A percentile compares a stretch with the other conserved stretches of the same genome.
Conservation (phyloP, 1,140 invertebrate genomes). For the Callitettix versicolor region DNA sequence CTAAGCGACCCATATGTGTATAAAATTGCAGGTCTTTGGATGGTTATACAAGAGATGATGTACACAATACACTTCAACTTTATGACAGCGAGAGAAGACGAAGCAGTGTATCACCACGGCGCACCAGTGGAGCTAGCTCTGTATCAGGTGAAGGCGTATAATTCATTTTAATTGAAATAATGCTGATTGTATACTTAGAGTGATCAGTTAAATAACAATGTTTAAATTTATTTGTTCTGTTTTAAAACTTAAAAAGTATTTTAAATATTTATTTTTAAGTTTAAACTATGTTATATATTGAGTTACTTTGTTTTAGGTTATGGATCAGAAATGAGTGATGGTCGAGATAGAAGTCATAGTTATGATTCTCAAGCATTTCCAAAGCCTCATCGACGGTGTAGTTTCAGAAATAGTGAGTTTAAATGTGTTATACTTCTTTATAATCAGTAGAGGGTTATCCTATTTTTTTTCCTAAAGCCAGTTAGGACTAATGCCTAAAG, state of each 20-base stretch:
- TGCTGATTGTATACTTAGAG: not conserved
- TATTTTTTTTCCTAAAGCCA: too few relatives aligned
- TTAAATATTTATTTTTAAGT: too few relatives aligned
- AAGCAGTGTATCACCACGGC: conserved; percentile 37
- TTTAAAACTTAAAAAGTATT: too few relatives aligned
- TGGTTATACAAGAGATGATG: conserved; percentile 28
- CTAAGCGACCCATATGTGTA: too few relatives aligned
- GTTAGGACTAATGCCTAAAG: too few relatives aligned
- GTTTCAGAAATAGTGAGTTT: conserved; percentile 45
- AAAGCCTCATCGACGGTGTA: conserved; percentile 44
- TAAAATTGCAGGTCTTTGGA: conserved; percentile 37
- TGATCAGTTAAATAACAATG: not conserved
- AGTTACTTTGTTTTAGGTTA: conserved; percentile 42
- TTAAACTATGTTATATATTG: not conserved
- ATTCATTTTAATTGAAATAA: not conserved
- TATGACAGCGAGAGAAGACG: conserved; percentile 36
- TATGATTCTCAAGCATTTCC: conserved; percentile 33
- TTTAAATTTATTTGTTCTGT: too few relatives aligned
- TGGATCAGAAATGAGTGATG: conserved; percentile 60
- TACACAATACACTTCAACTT: conserved; percentile 28
- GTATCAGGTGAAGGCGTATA: conserved; percentile 41
- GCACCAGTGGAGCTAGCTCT: conserved; percentile 53
- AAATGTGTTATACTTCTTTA: not conserved
- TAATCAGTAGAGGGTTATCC: too few relatives aligned
- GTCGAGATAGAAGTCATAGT: conserved; percentile 41